Percentiles rank a stretch among this genome's conserved stretches.
Conservation (phyloP, 2,113 vertebrate species). For the Sphaerodactylus townsendi region DNA sequence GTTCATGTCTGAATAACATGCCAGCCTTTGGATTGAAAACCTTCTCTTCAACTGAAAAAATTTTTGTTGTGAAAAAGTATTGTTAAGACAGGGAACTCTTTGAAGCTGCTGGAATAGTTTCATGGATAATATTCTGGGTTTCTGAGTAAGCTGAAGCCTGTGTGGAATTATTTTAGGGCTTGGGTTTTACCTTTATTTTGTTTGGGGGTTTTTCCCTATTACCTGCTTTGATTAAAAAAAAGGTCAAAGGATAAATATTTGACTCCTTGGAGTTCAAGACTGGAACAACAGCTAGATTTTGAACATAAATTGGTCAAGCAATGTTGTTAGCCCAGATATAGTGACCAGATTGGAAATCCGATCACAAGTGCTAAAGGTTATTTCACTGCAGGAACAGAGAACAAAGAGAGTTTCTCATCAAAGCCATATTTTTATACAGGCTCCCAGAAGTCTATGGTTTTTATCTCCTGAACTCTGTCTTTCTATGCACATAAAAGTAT, state of each 20-base stretch:
- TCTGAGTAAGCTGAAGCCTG: not conserved
- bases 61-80: not conserved
- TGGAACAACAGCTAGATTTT: not conserved
- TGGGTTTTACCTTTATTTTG: not conserved
- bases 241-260: slow-evolving; percentile 42
- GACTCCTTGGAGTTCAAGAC: not conserved
- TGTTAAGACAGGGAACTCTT: slow-evolving; percentile 41
- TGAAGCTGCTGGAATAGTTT: slow-evolving; percentile 2
- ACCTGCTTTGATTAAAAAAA: not conserved
- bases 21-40: too few species aligned
- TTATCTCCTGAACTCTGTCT: not conserved
- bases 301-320: not conserved
- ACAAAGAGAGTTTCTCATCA: not conserved
- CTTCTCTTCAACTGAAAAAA: not conserved
- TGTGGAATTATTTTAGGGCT: not conserved
- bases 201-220: slow-evolving; percentile 24
- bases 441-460: not conserved
- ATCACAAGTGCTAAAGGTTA: accelerated
- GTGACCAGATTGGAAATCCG: accelerated
- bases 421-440: not conserved
- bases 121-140: slow-evolving; percentile 11
- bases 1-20: not conserved
- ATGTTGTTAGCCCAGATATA: not conserved
- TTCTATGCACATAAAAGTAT: not conserved
- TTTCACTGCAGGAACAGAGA: accelerated